phyloP scores from a whole-genome alignment of 1,140 invertebrate species.

The Drosophila nikananu region DNA sequence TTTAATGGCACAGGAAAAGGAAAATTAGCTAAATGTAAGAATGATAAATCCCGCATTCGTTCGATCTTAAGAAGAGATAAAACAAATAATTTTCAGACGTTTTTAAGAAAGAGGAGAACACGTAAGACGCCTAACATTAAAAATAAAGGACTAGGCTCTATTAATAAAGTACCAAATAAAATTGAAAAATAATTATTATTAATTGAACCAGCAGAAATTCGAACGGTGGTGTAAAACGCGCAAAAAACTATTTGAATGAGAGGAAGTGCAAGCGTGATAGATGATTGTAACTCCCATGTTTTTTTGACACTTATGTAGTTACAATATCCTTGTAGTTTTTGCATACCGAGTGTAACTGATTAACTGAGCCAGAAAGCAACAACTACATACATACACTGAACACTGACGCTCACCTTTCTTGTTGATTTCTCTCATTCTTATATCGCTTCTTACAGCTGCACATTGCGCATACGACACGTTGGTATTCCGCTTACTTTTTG shows the following conservation, averaged over 20 bases:
- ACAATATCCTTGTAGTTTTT: background rate
- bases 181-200: background rate
- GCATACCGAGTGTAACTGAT: background rate
- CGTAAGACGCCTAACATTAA: background rate
- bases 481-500: constrained; percentile 1
- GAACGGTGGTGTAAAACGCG: background rate
- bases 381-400: background rate
- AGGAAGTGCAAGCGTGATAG: background rate
- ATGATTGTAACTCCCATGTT: background rate
- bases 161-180: background rate
- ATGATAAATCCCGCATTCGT: background rate
- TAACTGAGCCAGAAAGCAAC: background rate
- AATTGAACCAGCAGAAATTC: background rate
- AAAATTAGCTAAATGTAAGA: constrained; percentile 1
- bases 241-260: background rate
- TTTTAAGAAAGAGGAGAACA: background rate
- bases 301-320: background rate
- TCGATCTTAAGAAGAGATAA: background rate
- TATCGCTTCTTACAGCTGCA: background rate
- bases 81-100: background rate
- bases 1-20: constrained; percentile 44
- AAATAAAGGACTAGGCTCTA: background rate
- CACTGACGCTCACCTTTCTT: background rate
- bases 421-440: background rate
- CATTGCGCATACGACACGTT: constrained; percentile 70